Base-by-base conservation (phyloP, 2,113 vertebrate species). In the Riparia riparia region DNA sequence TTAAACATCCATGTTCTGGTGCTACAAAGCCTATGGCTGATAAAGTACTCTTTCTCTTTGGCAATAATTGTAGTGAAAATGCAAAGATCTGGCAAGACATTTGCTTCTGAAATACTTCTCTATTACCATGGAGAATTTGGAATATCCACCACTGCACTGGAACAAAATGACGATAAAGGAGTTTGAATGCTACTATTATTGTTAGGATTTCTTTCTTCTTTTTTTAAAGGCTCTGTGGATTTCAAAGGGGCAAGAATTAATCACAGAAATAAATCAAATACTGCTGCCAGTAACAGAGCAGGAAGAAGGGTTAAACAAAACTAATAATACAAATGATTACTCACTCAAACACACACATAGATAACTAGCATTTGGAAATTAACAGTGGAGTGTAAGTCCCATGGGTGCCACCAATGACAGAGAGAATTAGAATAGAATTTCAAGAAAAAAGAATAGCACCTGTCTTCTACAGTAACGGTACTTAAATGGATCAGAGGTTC, bases 121-220 rank as follows among this genome's bases (percentile, higher is more conserved):
- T 80, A 97, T 94, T 96, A 79, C 96, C 96, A 96, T 96, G 96
- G 92, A 94, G 96, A 97, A 96, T 95, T 68, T 94, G 83, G 79
- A 97, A 96, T 97, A 97, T 97, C 76, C 79, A 96, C 91, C 93
- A 90, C 95, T 70, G 81, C 68, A 94, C 86, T 96, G 92, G 84
- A 96, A 96, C 88, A 96, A 97, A 96, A 96, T 86, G 82, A 95
- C 97, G 95, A 96, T 90, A 97, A 97, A 95, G 79, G 71, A 82
- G 86, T 60, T 87, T 96, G 82, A 95, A 97, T 94, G 82, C 86
- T 94, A 82, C 92, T 96, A 93, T 96, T 97, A 95, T 95, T 74
- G 84, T 89, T 92, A 86, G 86, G 70, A 73, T 79, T 94, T 95
- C 87, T 95, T 96, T 95, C 61, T 95, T 71, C 50, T 76, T 77